These are phyloP conservation scores for Gobio occitaniae DNA, from an alignment of 2,797 vertebrate genomes.

Conservation along the genomic window DNA sequence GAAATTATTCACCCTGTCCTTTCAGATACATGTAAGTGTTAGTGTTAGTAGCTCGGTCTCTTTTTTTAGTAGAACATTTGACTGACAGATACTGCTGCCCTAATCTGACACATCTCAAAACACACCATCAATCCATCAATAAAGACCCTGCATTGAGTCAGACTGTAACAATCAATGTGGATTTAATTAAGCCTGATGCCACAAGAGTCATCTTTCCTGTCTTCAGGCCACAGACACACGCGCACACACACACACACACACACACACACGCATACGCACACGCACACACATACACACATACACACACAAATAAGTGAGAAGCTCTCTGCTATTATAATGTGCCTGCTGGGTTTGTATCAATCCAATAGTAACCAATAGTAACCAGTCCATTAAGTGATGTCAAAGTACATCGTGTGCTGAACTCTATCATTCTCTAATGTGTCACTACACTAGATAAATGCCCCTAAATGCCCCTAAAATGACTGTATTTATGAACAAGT, in stretches of 20 bases:
- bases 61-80: constrained; percentile 27
- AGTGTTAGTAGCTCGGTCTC: constrained; percentile 10
- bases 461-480: constrained; percentile 14
- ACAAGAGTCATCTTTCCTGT: constrained; percentile 41
- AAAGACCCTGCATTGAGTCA: constrained; percentile 45
- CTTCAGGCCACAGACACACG: not conserved
- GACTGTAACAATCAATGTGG: constrained; percentile 54
- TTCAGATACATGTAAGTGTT: constrained; percentile 19
- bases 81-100: constrained; percentile 41
- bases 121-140: constrained; percentile 57
- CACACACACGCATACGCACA: constrained; percentile 5
- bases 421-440: constrained; percentile 4
- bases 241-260: not conserved
- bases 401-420: constrained; percentile 17
- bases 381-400: constrained; percentile 44
- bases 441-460: constrained; percentile 15
- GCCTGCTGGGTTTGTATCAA: constrained; percentile 12
- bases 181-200: constrained; percentile 60
- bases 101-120: constrained; percentile 52
- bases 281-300: constrained; percentile 1
- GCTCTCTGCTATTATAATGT: constrained; percentile 13
- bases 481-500: not conserved
- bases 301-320: not conserved
- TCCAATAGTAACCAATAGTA: constrained; percentile 1
- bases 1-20: constrained; percentile 18